Evolutionary conservation across 2,888 invertebrate genomes (phyloP), one percentile per base, ranked within the genome.

Genomic region (Andrena praecox): DNA sequence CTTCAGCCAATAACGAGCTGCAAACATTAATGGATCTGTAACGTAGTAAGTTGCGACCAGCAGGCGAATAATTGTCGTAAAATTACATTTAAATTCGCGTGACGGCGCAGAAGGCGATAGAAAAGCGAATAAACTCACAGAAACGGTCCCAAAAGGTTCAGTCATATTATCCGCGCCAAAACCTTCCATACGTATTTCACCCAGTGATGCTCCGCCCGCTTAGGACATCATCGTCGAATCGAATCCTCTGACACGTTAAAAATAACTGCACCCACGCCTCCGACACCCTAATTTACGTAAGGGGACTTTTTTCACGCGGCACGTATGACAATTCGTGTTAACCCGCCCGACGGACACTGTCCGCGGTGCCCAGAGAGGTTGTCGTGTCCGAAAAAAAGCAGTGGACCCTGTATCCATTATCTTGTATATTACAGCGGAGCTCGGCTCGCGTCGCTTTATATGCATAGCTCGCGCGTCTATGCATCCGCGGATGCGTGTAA

Each of bases 61-160:
- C 20, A 35, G 12, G n/a, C 20, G 70, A 54, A 62, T 42, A 75
- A 62, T 63, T n/a, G 62, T 62, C 31, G 77, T 33, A 52, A 78
- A 42, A 77, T 35, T 31, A 31, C 60, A 3, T 8, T 20, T 5
- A 12, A 35, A 52, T 52, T 62, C 62, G 24, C 12, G 0, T 24
- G 12, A 5, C 27, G 20, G 12, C 0, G 20, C 60, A 29, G 10
- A 7, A n/a, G 24, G 20, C 12, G 52, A 20, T 52, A 12, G 7
- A 52, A 33, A 52, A 10, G 24, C 48, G 10, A 50, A 31, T 33
- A 29, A 20, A 2, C 20, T 52, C 2, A 20, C 20, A 56, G 3
- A 20, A 56, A 56, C 56, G 12, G 27, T 12, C 20, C 6, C 27
- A 8, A 27, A 27, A 24, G 7, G 20, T n/a, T 56, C 12, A 10